Base-by-base conservation (phyloP, 2,113 vertebrate genomes). In the Anguilla rostrata region DNA sequence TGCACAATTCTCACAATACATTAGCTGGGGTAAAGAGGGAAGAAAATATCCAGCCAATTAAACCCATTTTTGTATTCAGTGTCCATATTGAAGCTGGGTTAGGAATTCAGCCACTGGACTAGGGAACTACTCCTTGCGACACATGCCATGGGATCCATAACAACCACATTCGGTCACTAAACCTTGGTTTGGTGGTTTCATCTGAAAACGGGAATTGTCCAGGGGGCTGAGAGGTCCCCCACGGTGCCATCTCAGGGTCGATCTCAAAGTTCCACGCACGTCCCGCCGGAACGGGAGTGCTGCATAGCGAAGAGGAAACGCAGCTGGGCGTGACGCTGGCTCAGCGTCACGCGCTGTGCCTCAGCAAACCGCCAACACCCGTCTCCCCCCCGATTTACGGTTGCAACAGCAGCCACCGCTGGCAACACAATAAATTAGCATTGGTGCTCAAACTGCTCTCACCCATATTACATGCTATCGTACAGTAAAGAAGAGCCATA, bases 401-500 rank as follows among this genome's bases (percentile, higher is more conserved):
- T 34, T 15, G 82, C 46, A 22, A 34, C 16, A 18, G 11, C 20
- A 63, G 83, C 41, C 39, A 80, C 15, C 34, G 34, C 26, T 71
- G 46, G 53, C 39, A 83, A 83, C 87, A 53, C 79, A 81, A 57
- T 89, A 78, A 84, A 75, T 75, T 14, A 29, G 9, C n/a, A 7
- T 15, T 11, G 20, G n/a, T 75, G n/a, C 87, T 66, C 60, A 15
- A 85, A 84, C 84, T 80, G 57, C 84, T 81, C 83, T 82, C 85
- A 11, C 16, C 41, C 39, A 16, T 87, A 94, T 94, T 91, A 88
- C 89, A 92, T 93, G 20, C 11, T 60, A 60, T 14, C 92, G 93
- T 90, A 88, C 83, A 63, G 85, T 78, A 57, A 79, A 84, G 89
- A 91, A 94, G 93, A 93, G 91, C 83, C 91, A 88, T 91, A 88